A percentile compares a stretch with the other conserved stretches of the same genome.
Conservation (phyloP, 2,888 invertebrate genomes). For the Myopa testacea region DNA sequence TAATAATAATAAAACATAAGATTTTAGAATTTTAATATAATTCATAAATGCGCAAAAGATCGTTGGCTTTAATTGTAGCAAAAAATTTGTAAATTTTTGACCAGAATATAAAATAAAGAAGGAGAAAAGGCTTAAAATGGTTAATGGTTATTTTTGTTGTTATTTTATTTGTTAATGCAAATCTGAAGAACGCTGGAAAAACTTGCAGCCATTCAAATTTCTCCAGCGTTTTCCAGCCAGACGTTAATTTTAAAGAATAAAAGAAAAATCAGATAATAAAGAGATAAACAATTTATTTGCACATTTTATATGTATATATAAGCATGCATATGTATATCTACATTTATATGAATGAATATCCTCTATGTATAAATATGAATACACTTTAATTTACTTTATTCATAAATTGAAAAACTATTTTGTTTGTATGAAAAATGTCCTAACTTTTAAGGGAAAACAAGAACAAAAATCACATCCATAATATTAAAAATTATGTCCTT, state of each 20-base stretch:
- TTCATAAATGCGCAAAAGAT: background rate
- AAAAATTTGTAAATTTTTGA: background rate
- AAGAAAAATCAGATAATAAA: background rate
- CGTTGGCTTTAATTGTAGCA: constrained; percentile 46
- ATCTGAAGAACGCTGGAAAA: constrained; percentile 44
- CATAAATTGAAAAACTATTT: too few species aligned
- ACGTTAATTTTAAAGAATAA: constrained; percentile 29
- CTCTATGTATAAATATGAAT: too few species aligned
- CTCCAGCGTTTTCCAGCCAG: constrained; percentile 53
- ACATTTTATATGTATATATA: constrained; percentile 39
- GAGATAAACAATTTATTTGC: constrained; percentile 42
- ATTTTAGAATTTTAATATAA: background rate
- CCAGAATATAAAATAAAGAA: too few species aligned
- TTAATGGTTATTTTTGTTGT: constrained; percentile 22
- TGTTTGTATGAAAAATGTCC: constrained; percentile 7
- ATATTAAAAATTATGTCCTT: too few species aligned
- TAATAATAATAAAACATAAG: too few species aligned
- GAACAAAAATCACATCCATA: background rate
- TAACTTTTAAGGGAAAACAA: background rate
- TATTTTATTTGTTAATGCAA: background rate
- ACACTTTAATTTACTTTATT: too few species aligned
- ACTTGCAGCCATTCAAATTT: constrained; percentile 70
- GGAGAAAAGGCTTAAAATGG: background rate
- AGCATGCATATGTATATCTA: too few species aligned
- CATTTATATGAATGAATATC: too few species aligned